Evolutionary conservation across 2,888 invertebrate species (phyloP), one percentile per base, ranked within the genome.

Genomic region (Bruchidius siliquastri): DNA sequence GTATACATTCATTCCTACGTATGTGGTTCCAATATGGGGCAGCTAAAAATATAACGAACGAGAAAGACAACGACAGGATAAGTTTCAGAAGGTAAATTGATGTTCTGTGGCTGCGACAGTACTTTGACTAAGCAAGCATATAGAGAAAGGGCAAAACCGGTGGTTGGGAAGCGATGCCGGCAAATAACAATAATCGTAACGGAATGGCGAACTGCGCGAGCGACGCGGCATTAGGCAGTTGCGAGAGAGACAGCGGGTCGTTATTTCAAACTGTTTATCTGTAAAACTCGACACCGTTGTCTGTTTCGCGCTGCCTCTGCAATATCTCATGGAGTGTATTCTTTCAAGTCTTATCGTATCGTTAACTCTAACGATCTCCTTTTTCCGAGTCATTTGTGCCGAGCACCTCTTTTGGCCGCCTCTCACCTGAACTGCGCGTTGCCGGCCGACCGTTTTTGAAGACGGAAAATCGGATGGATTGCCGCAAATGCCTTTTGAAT

Each of bases 331-430:
- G 71, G 75, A 74, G 76, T 76, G 75, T 80, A 80, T 80, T 79
- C 80, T 80, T 82, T 80, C 81, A 78, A 78, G 79, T 74, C 82
- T 83, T 84, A 84, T 84, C 84, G 84, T 82, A 81, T 83, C 83
- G 83, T 85, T 84, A 84, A 82, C 83, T 82, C 80, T 84, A 84
- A 85, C 82, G 84, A 84, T 82, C 84, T 82, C 80, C 80, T 82
- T 68, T 83, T 84, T 83, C 82, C 82, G 81, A 82, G 79, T 83
- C 83, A 83, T 84, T 84, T 83, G 81, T 81, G 80, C 80, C 74
- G 75, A 78, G 77, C 78, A 76, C 76, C 74, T 79, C 77, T 77
- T 77, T 74, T 72, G 72, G 49, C 49, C 77, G 77, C 74, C 49
- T 49, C 49, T 49, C 49, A 49, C 49, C 49, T 49, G 49, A 74